Percentiles rank a stretch among this genome's conserved stretches.
phyloP scores from a whole-genome alignment of 2,797 vertebrate genomes.

The Syngnathus acus region DNA sequence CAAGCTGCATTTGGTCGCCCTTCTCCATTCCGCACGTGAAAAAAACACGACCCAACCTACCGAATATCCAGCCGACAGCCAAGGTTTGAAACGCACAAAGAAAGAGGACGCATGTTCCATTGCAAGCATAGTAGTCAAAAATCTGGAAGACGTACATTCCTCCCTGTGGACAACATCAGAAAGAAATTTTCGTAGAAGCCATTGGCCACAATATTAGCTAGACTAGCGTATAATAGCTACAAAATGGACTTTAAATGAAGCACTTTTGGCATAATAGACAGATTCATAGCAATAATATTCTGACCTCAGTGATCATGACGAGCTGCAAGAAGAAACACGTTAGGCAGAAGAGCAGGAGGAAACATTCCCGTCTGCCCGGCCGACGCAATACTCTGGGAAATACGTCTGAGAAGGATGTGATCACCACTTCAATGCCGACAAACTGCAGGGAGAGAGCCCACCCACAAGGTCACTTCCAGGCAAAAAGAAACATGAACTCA shows the following conservation, averaged over 20 bases:
- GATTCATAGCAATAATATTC: background rate
- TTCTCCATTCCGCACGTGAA: too few species aligned
- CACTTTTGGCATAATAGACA: background rate
- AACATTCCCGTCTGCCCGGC: conserved; percentile 47
- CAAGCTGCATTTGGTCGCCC: too few species aligned
- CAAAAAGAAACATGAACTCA: too few species aligned
- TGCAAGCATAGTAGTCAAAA: conserved; percentile 88
- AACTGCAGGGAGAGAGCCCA: conserved; percentile 48
- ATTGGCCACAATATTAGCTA: background rate
- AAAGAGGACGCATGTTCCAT: conserved; percentile 81
- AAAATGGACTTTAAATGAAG: too few species aligned
- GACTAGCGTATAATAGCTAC: background rate
- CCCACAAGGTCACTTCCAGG: background rate
- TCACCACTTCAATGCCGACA: conserved; percentile 61
- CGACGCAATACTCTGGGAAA: conserved; percentile 60
- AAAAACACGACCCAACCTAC: conserved; percentile 55
- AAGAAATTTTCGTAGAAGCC: background rate
- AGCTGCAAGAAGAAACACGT: conserved; percentile 60
- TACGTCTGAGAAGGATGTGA: conserved; percentile 64
- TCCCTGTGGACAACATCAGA: conserved; percentile 64
- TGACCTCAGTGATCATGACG: conserved; percentile 67
- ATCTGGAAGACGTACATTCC: conserved; percentile 94
- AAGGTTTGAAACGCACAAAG: conserved; percentile 77
- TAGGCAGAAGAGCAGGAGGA: conserved; percentile 64
- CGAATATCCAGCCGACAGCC: conserved; percentile 83